Base-by-base conservation (phyloP, 2,797 vertebrate genomes). In the Orestias chungarensis region DNA sequence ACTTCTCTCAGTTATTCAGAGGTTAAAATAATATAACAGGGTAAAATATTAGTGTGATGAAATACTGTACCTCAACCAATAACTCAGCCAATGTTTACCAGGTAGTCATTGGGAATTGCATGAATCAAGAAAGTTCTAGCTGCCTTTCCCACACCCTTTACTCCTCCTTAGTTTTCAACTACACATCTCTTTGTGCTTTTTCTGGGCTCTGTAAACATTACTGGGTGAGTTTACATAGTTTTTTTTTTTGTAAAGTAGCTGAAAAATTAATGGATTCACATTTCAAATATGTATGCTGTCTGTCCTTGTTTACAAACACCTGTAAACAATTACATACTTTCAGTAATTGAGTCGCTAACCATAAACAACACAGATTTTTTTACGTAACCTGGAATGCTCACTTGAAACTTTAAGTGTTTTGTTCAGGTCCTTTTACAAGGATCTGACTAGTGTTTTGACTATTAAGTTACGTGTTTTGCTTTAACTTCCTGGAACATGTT, bases 181-280 rank as follows among this genome's bases (percentile, higher is more conserved):
- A 61, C 25, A 1, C 23, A 11, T 11, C 54, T 68, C 46, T 43
- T 64, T 68, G 43, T 17, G 27, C 12, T 64, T 27, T 23, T 1
- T 66, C 35, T 78, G 38, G 10, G 12, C 27, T 52, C 44, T 89
- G 50, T 79, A 87, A 84, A 86, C 84, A 87, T 59, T 72, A 27
- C 18, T 69, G 4, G 31, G 42, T 78, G 3, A 12, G 82, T 89
- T 89, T 85, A 84, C 76, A 81, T 79, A 73, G 65, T 80, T 74
- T 71, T 70, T 74, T 71, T 70, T 33, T 73, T 54, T 78, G 9
- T 67, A 73, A 33, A 66, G 66, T 8, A 43, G 33, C 61, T 55
- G n/a, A 76, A 66, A 76, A 46, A 33, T 59, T 6, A 50, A 12
- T 42, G 44, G 33, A 4, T 18, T 1, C 47, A 42, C 5, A 6